These are phyloP conservation scores for Cynaeus angustus DNA, from an alignment of 2,888 invertebrate species.

Conservation along the genomic window DNA sequence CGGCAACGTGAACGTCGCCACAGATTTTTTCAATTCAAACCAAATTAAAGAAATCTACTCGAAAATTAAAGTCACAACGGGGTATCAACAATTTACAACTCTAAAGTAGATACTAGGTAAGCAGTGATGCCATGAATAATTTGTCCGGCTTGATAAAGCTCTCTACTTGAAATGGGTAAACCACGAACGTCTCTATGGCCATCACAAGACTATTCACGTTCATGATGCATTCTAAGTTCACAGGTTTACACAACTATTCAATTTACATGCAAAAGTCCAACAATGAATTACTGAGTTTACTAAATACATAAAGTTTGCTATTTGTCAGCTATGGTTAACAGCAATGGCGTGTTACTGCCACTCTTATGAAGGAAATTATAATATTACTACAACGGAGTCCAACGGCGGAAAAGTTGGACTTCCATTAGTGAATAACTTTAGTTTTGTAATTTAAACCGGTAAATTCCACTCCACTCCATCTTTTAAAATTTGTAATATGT, in stretches of 20 bases:
- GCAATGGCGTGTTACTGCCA: constrained; percentile 6
- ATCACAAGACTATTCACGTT: constrained; percentile 25
- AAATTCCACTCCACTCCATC: too few relatives aligned
- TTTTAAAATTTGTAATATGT: too few relatives aligned
- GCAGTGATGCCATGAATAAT: constrained; percentile 40
- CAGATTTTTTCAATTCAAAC: constrained; percentile 26
- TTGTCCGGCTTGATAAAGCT: too few relatives aligned
- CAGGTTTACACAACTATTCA: constrained; percentile 31
- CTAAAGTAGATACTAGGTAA: constrained; percentile 23
- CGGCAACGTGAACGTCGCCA: too few relatives aligned
- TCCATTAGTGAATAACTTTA: too few relatives aligned
- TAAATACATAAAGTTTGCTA: constrained; percentile 4
- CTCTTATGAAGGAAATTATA: not conserved
- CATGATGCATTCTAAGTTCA: constrained; percentile 36
- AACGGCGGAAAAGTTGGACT: too few relatives aligned
- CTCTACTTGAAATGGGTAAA: constrained; percentile 43
- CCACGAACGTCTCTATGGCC: constrained; percentile 29
- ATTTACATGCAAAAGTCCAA: constrained; percentile 16
- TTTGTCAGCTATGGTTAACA: not conserved
- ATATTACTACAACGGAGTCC: not conserved
- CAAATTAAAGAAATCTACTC: not conserved
- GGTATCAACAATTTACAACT: constrained; percentile 17
- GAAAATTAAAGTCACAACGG: too few relatives aligned
- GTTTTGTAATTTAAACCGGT: too few relatives aligned
- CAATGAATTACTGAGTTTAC: not conserved